Percentiles rank a stretch among this genome's conserved stretches.
Evolutionary conservation across 2,113 vertebrate species (phyloP).

Genomic region (Passer montanus): DNA sequence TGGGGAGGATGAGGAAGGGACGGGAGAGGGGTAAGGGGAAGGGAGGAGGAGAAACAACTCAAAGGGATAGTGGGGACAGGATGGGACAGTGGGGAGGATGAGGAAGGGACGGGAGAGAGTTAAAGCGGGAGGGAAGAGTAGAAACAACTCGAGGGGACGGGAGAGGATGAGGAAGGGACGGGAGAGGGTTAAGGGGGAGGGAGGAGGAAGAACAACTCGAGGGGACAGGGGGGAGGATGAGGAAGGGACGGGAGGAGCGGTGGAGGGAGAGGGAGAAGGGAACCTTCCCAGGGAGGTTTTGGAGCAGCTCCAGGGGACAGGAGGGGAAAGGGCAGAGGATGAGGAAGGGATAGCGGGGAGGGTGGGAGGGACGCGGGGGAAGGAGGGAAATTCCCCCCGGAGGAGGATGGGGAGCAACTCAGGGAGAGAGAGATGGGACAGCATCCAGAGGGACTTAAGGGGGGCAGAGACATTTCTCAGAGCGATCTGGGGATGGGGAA

Average conservation of each 20-base stretch:
- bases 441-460: neutral
- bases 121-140: too few species aligned
- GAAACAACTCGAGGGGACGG: neutral
- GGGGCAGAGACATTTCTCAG: neutral
- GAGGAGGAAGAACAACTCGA: neutral
- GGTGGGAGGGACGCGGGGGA: neutral
- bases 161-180: neutral
- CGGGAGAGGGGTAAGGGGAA: neutral
- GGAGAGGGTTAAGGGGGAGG: too few species aligned
- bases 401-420: neutral
- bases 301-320: neutral
- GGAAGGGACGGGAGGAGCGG: neutral
- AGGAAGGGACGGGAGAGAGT: too few species aligned
- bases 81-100: neutral
- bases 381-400: neutral
- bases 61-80: too few species aligned
- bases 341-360: neutral
- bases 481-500: neutral
- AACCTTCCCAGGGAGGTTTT: neutral
- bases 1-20: neutral
- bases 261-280: neutral
- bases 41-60: too few species aligned
- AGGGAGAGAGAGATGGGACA: neutral
- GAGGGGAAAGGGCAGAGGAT: neutral
- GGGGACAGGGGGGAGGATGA: neutral